Evolutionary conservation across 2,888 invertebrate species (phyloP), one percentile per base, ranked within the genome.

Genomic region (Ennomos erosarius): DNA sequence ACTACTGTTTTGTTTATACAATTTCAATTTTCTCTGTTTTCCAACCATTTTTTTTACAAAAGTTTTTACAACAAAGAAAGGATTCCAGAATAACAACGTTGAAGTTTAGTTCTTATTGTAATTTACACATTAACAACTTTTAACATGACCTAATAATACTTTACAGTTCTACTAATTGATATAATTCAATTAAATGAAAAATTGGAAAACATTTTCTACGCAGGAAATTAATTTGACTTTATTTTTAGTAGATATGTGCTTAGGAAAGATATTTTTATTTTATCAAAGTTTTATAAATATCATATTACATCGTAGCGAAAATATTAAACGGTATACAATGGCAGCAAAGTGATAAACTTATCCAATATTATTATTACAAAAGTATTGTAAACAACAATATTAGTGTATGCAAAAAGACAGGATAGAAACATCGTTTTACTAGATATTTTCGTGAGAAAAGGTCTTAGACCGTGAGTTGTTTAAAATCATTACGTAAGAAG

Each of bases 191-290:
- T 62, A 73, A 69, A 70, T 57, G 64, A 65, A 70, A 71, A 70
- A 71, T 56, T 71, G 66, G 65, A 72, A 71, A 69, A 66, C 63
- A 70, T 68, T 68, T 74, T 74, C 66, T 73, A 75, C 71, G 73
- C 73, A 73, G 68, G 71, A 76, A 75, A 76, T 69, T 83, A 84
- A 82, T 84, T 84, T 82, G 81, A 85, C 80, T 59, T 80, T 74
- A 82, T 75, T 78, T 74, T 77, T 79, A 83, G 84, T 82, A 85
- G 88, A 88, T 88, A 89, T 89, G 88, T 88, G 81, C 78, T 80
- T 84, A 84, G 78, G 78, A 85, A 82, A 81, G 79, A 84, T 84
- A 84, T 74, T 70, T 76, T 76, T 74, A 73, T 70, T 76, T 76
- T 74, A 73, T 76, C 71, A 70, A 65, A 69, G 55, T 55, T 65